Conservation (phyloP, 2,797 vertebrate genomes). For the Hydrolagus colliei region DNA sequence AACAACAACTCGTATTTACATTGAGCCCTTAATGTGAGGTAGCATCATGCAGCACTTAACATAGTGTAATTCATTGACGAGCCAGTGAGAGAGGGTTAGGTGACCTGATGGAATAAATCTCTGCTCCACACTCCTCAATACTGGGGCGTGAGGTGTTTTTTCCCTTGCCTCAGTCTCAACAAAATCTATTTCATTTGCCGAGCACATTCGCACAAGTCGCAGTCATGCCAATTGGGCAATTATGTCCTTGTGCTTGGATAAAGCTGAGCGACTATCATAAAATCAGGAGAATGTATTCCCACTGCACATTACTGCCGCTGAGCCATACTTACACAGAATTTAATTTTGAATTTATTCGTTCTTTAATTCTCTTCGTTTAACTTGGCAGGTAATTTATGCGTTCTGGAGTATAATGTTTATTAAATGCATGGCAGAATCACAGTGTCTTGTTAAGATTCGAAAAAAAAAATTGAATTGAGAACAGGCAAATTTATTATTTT, state of each 20-base stretch:
- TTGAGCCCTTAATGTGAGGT: no score
- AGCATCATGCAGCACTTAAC: no score
- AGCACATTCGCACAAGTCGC: neutral
- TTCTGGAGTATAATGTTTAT: neutral
- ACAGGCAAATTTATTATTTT: neutral
- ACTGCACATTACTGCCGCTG: neutral
- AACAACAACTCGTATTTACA: no score
- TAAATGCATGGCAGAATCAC: neutral
- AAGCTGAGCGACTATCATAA: neutral
- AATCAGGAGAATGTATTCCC: constrained; percentile 17
- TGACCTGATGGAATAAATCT: no score
- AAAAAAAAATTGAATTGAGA: neutral
- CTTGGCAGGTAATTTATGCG: neutral
- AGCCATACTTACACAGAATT: neutral
- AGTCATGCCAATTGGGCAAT: neutral
- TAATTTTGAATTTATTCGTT: constrained; percentile 1
- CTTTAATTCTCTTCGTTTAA: constrained; percentile 12
- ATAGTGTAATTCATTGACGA: no score
- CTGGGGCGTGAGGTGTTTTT: neutral
- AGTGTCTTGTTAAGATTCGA: neutral
- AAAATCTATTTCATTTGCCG: neutral
- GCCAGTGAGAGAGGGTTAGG: no score
- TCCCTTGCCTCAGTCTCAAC: neutral
- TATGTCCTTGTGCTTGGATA: neutral
- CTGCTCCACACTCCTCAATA: neutral